Conservation (phyloP, 1,140 invertebrate species). For the Pseudomyrmex concolor region DNA sequence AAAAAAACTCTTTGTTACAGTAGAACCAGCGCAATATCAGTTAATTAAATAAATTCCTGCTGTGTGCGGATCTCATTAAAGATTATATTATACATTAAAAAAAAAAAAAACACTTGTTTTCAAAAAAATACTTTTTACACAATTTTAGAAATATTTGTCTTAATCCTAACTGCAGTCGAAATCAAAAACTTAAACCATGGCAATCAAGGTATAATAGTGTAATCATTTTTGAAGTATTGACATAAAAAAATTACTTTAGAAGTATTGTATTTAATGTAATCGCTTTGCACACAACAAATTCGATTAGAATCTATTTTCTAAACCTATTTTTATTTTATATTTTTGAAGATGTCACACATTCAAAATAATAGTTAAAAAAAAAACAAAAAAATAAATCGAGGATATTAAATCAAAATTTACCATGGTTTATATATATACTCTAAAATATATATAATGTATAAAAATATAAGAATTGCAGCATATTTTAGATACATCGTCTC, state of each 20-base stretch:
- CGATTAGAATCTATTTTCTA: not conserved
- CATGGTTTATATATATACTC: constrained; percentile 62
- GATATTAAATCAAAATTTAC: constrained; percentile 50
- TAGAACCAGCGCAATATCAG: constrained; percentile 37
- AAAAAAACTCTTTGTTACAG: constrained; percentile 9
- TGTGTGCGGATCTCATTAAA: constrained; percentile 38
- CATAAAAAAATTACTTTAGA: constrained; percentile 30
- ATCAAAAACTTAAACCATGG: constrained; percentile 66
- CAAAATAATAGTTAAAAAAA: not conserved
- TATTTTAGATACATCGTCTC: constrained; percentile 43
- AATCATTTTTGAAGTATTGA: not conserved
- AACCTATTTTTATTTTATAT: not conserved
- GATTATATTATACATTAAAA: constrained; percentile 26
- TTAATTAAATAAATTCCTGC: constrained; percentile 59
- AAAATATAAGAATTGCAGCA: constrained; percentile 65
- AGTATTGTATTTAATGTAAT: not conserved
- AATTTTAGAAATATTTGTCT: constrained; percentile 25
- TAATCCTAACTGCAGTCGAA: constrained; percentile 33
- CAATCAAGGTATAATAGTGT: constrained; percentile 31
- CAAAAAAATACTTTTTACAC: constrained; percentile 25
- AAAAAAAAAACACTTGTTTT: constrained; percentile 8
- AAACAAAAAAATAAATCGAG: constrained; percentile 13
- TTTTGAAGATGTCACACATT: not conserved
- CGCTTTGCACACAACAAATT: constrained; percentile 18
- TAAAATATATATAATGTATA: constrained; percentile 63